Base-by-base conservation (phyloP, 2,797 vertebrate genomes). In the Neoniphon sammara region DNA sequence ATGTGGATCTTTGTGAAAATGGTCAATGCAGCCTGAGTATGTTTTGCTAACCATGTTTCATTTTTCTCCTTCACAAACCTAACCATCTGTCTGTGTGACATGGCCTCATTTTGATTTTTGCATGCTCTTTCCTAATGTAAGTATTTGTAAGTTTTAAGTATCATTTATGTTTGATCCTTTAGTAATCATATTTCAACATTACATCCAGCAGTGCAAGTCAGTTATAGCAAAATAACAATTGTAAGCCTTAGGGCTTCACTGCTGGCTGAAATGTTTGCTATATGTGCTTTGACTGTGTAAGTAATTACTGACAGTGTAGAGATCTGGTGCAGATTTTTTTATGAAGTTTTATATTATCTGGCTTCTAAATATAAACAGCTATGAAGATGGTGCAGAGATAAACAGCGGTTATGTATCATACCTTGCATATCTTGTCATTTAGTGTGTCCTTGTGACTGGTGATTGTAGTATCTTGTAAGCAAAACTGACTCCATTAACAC, bases 111-210 rank as follows among this genome's bases (percentile, higher is more conserved):
- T 88, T 94, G 77, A 73, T 92, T 91, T 85, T 88, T 95, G 91
- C 93, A 93, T 89, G 89, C 79, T 83, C 76, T 71, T 84, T 83
- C 64, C 70, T 67, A 63, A 81, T 92, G 94, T 95, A 94, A 95
- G 94, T 95, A 94, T 89, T 79, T 39, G n/a, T 77, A 77, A 66
- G 73, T 44, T 77, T 84, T 75, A 42, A 42, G 21, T 55, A 21
- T 70, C 21, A 20, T 75, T 20, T 80, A 23, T 79, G 63, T 85
- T 61, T 56, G 39, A 54, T 30, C 64, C 3, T 72, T 1, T 18
- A 39, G 10, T 52, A 55, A 44, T 44, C 42, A 8, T 20, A 60
- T 59, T 39, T 60, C 58, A 21, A 20, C 36, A 44, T 15, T 44
- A 15, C 58, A 42, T 8, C 34, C 11, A 12, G 42, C n/a, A 34